These are phyloP conservation scores for Sebastolobus alascanus DNA, from an alignment of 2,797 vertebrate species.

Conservation along the genomic window DNA sequence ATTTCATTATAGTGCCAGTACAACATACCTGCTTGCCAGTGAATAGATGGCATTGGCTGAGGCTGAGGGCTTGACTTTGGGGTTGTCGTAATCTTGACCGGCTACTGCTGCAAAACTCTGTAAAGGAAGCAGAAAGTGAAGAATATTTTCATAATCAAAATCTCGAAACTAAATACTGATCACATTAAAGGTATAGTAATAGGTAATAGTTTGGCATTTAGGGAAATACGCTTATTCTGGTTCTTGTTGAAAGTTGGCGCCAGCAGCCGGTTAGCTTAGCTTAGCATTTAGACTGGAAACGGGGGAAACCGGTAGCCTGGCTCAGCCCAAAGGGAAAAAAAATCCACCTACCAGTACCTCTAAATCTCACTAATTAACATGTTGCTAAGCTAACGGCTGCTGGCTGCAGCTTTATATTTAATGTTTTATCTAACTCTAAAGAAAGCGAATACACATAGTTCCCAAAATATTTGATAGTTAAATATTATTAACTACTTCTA, in stretches of 20 bases:
- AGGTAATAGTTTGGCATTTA: not conserved
- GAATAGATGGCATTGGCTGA: constrained; percentile 96
- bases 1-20: not conserved
- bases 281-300: not conserved
- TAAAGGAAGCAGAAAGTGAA: constrained; percentile 54
- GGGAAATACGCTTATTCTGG: not conserved
- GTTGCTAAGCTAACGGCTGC: not conserved
- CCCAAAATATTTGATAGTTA: no score
- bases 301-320: not conserved
- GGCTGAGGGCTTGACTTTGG: constrained; percentile 94
- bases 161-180: not conserved
- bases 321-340: not conserved
- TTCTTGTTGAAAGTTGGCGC: not conserved
- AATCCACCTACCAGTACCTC: not conserved
- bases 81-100: constrained; percentile 89
- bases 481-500: no score
- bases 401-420: not conserved
- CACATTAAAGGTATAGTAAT: not conserved
- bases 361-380: not conserved
- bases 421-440: not conserved
- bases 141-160: not conserved
- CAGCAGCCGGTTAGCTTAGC: not conserved
- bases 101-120: constrained; percentile 86
- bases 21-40: constrained; percentile 89
- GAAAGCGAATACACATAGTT: not conserved